These are phyloP conservation scores for Nysson spinosus DNA, from an alignment of 2,888 invertebrate species.

Conservation along the genomic window DNA sequence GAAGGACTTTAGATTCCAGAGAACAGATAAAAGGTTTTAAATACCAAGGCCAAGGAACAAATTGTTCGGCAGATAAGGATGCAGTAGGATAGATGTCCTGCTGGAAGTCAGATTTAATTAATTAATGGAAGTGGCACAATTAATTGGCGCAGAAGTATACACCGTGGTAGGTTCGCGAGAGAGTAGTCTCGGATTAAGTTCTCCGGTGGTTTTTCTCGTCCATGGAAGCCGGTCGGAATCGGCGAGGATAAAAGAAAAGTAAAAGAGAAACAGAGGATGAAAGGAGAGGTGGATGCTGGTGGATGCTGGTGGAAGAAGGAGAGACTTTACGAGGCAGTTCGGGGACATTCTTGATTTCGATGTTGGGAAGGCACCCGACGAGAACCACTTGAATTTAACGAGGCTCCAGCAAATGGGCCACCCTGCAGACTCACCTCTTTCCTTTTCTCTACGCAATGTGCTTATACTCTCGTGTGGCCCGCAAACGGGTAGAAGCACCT, in stretches of 20 bases:
- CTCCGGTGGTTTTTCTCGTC: conserved; percentile 45
- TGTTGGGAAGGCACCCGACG: conserved; percentile 64
- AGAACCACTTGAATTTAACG: conserved; percentile 72
- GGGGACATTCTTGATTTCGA: conserved; percentile 73
- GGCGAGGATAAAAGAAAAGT: conserved; percentile 17
- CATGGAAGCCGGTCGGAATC: conserved; percentile 40
- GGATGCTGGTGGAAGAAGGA: conserved; percentile 28
- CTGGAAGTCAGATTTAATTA: conserved; percentile 69
- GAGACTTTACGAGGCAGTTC: conserved; percentile 70
- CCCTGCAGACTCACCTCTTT: conserved; percentile 60
- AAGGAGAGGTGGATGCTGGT: conserved; percentile 21
- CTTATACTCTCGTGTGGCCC: conserved; percentile 46
- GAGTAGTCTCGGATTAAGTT: conserved; percentile 61
- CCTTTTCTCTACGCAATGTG: conserved; percentile 43
- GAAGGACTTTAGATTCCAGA: too few relatives aligned
- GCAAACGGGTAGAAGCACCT: conserved; percentile 35
- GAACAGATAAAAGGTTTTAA: conserved; percentile 7
- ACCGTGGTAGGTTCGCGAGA: conserved; percentile 34
- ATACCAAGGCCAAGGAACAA: conserved; percentile 26
- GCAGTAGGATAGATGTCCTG: conserved; percentile 59
- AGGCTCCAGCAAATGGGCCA: conserved; percentile 69
- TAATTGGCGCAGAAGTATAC: conserved; percentile 57
- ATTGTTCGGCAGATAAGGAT: conserved; percentile 29
- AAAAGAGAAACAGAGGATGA: conserved; percentile 15
- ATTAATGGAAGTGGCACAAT: conserved; percentile 71